A percentile compares a stretch with the other conserved stretches of the same genome.
These are phyloP conservation scores for Netta rufina DNA, from an alignment of 2,797 vertebrate species.

Conservation along the genomic window DNA sequence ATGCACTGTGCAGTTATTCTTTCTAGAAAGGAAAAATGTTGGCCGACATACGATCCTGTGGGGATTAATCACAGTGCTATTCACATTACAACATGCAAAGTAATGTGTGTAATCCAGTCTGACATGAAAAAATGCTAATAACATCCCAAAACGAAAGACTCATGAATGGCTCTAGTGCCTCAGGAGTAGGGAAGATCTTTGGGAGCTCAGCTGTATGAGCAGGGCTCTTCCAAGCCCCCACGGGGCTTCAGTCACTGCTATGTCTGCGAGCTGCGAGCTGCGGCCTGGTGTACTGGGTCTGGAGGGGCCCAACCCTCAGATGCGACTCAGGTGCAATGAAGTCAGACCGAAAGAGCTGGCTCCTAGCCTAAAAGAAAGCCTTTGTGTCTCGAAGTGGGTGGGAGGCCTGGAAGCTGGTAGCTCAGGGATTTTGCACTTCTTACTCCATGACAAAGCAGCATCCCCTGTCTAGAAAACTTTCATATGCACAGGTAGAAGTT, in stretches of 20 bases:
- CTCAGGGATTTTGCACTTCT: background rate
- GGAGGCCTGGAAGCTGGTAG: background rate
- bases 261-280: background rate
- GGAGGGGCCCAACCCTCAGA: background rate
- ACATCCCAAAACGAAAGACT: constrained; percentile 48
- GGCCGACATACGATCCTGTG: background rate
- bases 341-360: background rate
- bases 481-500: background rate
- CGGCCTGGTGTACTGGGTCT: background rate
- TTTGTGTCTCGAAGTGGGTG: background rate
- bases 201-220: background rate
- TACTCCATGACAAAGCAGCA: background rate
- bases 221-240: background rate
- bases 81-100: constrained; percentile 56
- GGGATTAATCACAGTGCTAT: constrained; percentile 50
- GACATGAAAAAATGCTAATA: constrained; percentile 54
- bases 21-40: constrained; percentile 54
- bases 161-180: constrained; percentile 11
- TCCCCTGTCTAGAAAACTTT: background rate
- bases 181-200: background rate
- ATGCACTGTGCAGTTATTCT: background rate
- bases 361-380: background rate
- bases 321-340: background rate
- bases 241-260: background rate
- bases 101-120: constrained; percentile 43